Evolutionary conservation across 2,888 invertebrate genomes (phyloP).

Genomic region (Epinotia nisella): DNA sequence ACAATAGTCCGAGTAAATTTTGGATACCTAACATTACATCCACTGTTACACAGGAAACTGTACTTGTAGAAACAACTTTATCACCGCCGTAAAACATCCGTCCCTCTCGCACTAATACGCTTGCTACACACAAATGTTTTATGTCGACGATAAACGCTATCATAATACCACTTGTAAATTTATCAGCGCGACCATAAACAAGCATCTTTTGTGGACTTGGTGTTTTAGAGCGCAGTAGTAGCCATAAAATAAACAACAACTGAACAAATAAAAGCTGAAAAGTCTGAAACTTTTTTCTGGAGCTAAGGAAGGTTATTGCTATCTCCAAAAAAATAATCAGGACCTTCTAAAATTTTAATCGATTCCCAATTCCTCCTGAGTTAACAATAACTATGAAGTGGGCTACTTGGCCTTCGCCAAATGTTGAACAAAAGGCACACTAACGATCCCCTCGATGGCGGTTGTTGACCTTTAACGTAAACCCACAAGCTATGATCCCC

Average conservation of each 20-base stretch:
- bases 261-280: too few relatives aligned
- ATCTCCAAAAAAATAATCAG: too few relatives aligned
- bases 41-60: not conserved
- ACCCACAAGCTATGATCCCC: constrained; percentile 25
- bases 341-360: too few relatives aligned
- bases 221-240: constrained; percentile 4
- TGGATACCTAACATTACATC: not conserved
- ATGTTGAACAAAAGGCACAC: constrained; percentile 9
- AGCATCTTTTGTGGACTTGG: not conserved
- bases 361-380: too few relatives aligned
- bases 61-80: not conserved
- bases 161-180: not conserved
- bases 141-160: not conserved
- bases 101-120: not conserved
- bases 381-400: not conserved
- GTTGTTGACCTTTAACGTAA: constrained; percentile 30
- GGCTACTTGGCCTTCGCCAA: not conserved
- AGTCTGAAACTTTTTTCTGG: too few relatives aligned
- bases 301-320: too few relatives aligned
- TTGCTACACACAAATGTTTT: not conserved
- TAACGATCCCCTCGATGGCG: constrained; percentile 27
- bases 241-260: not conserved
- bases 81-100: not conserved
- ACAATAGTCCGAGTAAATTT: not conserved
- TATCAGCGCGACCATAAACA: not conserved